phyloP scores from a whole-genome alignment of 2,888 invertebrate species.

The Caenorhabditis auriculariae region DNA sequence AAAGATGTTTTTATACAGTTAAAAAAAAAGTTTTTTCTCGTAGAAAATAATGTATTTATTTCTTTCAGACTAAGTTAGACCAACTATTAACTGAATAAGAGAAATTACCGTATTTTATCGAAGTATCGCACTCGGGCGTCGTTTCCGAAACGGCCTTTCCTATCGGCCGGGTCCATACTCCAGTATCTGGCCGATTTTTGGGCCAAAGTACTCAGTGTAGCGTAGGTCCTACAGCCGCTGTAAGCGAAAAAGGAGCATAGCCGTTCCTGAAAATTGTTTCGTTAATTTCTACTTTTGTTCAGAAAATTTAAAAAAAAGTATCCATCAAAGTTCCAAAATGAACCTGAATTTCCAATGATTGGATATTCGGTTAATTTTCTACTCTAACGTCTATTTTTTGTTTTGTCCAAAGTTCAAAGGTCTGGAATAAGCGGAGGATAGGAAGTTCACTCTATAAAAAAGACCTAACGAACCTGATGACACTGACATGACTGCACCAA shows the following conservation, averaged over 20 bases:
- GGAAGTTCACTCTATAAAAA: too few species aligned
- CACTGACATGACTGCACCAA: slow-evolving; percentile 32
- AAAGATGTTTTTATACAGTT: too few species aligned
- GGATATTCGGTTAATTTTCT: background rate
- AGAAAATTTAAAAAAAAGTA: background rate
- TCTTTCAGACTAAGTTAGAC: too few species aligned
- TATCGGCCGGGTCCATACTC: slow-evolving; percentile 32
- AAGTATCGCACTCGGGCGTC: slow-evolving; percentile 16
- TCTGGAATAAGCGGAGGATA: too few species aligned
- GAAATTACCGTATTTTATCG: slow-evolving; percentile 11
- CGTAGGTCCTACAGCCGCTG: slow-evolving; percentile 37
- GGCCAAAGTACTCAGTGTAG: slow-evolving; percentile 24
- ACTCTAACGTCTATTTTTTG: background rate
- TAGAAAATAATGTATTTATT: too few species aligned
- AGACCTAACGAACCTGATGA: slow-evolving; percentile 11
- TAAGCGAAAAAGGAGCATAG: slow-evolving; percentile 36
- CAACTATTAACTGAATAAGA: background rate
- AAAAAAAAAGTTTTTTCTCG: too few species aligned
- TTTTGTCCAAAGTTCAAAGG: background rate
- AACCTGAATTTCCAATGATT: background rate
- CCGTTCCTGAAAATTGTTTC: slow-evolving; percentile 17
- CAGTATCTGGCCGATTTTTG: slow-evolving; percentile 36
- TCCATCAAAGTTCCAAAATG: background rate
- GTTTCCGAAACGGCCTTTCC: slow-evolving; percentile 25
- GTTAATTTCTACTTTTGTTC: background rate